Percentiles rank a stretch among this genome's conserved stretches.
Conservation (phyloP, 2,113 vertebrate genomes). For the Menidia beryllina region DNA sequence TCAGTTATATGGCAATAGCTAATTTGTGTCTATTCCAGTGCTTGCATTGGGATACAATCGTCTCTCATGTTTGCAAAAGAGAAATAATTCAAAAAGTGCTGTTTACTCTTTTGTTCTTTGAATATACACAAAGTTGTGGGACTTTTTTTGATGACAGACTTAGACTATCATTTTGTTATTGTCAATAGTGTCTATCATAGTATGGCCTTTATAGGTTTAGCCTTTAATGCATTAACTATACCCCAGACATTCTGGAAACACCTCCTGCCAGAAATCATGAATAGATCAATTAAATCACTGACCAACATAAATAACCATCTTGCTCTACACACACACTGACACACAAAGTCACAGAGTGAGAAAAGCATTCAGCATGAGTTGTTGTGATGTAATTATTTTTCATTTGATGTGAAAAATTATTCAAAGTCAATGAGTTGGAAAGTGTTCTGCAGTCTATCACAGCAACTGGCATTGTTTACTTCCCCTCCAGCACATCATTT, state of each 20-base stretch:
- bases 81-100: not conserved
- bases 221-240: not conserved
- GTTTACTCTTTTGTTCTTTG: not conserved
- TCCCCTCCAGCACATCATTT: conserved; percentile 77
- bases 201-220: not conserved
- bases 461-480: conserved; percentile 79
- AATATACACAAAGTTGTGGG: not conserved
- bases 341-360: conserved; percentile 22
- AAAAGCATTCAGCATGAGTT: conserved; percentile 64
- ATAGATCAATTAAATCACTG: conserved; percentile 45
- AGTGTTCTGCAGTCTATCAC: conserved; percentile 76
- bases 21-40: not conserved
- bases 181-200: not conserved
- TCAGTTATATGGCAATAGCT: not conserved
- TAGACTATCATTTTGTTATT: not conserved
- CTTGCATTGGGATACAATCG: not conserved
- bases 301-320: conserved; percentile 38
- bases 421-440: conserved; percentile 80
- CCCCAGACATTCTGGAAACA: conserved; percentile 10
- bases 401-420: conserved; percentile 80
- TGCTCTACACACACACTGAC: conserved; percentile 17
- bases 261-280: conserved; percentile 21
- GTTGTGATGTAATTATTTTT: conserved; percentile 79
- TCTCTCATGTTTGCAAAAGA: not conserved
- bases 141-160: not conserved